Evolutionary conservation across 2,888 invertebrate species (phyloP).

Genomic region (Glaucopsyche alexis): DNA sequence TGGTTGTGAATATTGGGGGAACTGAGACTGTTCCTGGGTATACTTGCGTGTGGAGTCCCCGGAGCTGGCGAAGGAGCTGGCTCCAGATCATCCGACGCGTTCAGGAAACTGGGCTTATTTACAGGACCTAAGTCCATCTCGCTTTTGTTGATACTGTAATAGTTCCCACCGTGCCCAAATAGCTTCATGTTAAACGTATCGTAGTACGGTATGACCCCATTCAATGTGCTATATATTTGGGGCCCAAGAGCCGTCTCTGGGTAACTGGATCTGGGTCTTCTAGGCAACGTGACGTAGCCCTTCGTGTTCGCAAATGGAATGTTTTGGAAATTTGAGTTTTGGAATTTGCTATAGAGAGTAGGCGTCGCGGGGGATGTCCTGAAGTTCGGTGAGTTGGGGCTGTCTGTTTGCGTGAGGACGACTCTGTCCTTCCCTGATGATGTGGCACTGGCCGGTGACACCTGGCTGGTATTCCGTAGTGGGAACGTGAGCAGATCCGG

Average conservation of each 20-base stretch:
- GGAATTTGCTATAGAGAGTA: conserved; percentile 68
- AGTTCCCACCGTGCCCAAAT: conserved; percentile 90
- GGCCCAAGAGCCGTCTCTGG: conserved; percentile 71
- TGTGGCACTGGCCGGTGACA: conserved; percentile 73
- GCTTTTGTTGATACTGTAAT: conserved; percentile 87
- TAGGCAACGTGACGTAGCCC: conserved; percentile 92
- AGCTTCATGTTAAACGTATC: conserved; percentile 91
- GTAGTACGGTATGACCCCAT: conserved; percentile 81
- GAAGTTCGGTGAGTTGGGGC: conserved; percentile 70
- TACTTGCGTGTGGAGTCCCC: conserved; percentile 70
- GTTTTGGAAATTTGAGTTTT: conserved; percentile 81
- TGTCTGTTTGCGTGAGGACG: conserved; percentile 43
- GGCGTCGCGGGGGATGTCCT: conserved; percentile 57
- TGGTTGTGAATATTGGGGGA: conserved; percentile 77
- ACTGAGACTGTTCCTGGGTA: conserved; percentile 74
- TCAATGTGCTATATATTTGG: conserved; percentile 63
- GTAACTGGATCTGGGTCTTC: conserved; percentile 86
- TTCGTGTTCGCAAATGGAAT: conserved; percentile 82
- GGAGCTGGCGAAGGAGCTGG: conserved; percentile 76
- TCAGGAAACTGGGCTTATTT: conserved; percentile 71
- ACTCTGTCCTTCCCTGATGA: conserved; percentile 45
- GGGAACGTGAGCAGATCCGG: conserved; percentile 91
- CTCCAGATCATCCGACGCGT: conserved; percentile 69
- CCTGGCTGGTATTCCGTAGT: conserved; percentile 64
- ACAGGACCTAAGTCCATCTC: conserved; percentile 79